Evolutionary conservation across 2,888 invertebrate species (phyloP).

Genomic region (Ariolimax columbianus): DNA sequence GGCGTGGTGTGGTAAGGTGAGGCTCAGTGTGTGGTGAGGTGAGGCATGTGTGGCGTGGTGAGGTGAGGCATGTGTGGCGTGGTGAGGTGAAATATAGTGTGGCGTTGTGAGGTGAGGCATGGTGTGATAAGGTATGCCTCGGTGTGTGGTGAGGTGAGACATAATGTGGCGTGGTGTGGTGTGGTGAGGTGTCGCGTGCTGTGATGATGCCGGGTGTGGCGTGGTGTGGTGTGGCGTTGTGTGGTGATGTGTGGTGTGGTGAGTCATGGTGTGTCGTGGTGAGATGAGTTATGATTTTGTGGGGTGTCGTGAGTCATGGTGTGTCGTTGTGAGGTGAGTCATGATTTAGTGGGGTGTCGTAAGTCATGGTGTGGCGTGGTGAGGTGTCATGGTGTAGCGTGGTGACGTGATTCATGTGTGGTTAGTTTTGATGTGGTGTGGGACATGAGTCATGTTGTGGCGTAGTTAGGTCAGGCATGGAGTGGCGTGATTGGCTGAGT

Average conservation of each 20-base stretch:
- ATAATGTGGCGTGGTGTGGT: no score
- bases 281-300: constrained; percentile 14
- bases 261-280: constrained; percentile 23
- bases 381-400: constrained; percentile 37
- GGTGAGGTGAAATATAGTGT: no score
- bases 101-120: no score
- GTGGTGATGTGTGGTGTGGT: constrained; percentile 33
- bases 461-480: constrained; percentile 10
- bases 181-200: no score
- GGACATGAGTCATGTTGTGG: constrained; percentile 2
- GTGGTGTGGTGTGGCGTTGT: constrained; percentile 25
- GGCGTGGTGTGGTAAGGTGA: no score
- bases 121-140: no score
- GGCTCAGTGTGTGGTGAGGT: no score
- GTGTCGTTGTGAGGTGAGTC: constrained; percentile 8
- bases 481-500: constrained; percentile 15
- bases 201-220: no score
- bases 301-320: constrained; percentile 22
- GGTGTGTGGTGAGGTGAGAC: no score
- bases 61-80: no score
- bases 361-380: constrained; percentile 20
- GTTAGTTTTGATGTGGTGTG: constrained; percentile 25
- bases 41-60: no score
- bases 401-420: constrained; percentile 32
- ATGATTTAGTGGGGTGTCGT: constrained; percentile 18